Percentiles rank a stretch among this genome's conserved stretches.
Conservation (phyloP, 2,888 invertebrate species). For the Callimorpha dominula region DNA sequence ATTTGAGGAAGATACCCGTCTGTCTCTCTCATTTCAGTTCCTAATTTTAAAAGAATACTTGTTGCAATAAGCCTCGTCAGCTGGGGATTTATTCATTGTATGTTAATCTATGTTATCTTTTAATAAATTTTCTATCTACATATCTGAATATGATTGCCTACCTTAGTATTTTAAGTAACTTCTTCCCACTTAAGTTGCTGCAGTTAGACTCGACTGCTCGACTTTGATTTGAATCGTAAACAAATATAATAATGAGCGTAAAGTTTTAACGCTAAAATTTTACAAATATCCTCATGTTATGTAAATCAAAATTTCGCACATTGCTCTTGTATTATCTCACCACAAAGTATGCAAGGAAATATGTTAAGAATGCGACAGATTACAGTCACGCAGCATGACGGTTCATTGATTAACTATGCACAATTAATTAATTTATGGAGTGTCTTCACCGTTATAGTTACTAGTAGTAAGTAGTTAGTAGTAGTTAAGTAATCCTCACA, state of each 20-base stretch:
- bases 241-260: constrained; percentile 1
- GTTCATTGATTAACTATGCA: background rate
- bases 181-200: background rate
- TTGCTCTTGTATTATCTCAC: background rate
- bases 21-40: no score
- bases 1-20: background rate
- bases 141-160: no score
- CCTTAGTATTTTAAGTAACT: background rate
- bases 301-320: constrained; percentile 4
- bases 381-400: background rate
- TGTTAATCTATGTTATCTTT: no score
- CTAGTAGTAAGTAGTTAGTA: no score
- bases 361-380: background rate
- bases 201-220: background rate
- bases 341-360: background rate
- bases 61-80: no score
- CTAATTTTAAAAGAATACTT: no score
- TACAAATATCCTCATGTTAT: background rate
- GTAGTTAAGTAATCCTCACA: background rate
- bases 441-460: background rate
- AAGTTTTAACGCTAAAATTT: background rate
- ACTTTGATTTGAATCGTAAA: background rate
- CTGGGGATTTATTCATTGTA: no score
- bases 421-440: no score
- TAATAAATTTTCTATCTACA: background rate